Conservation (phyloP, 2,797 vertebrate genomes). For the Babyrousa celebensis region DNA sequence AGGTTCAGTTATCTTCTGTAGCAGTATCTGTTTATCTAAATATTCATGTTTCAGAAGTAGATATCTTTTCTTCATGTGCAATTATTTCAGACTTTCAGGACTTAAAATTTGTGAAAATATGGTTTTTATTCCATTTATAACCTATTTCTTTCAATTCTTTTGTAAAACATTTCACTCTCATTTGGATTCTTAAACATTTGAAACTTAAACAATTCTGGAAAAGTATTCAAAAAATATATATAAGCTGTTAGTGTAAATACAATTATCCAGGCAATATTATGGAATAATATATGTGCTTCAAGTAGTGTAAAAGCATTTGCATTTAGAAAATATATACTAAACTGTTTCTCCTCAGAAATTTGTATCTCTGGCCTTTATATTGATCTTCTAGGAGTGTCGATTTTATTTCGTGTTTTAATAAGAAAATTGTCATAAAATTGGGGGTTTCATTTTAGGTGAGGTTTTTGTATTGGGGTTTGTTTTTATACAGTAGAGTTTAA, state of each 20-base stretch:
- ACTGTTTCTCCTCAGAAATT: conserved; percentile 34
- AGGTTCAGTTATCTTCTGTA: background rate
- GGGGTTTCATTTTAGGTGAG: conserved; percentile 86
- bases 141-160: conserved; percentile 46
- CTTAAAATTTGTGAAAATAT: conserved; percentile 33
- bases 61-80: background rate
- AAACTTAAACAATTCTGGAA: conserved; percentile 57
- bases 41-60: background rate
- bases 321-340: conserved; percentile 63
- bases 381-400: background rate
- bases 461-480: conserved; percentile 81
- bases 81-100: conserved; percentile 54
- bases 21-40: background rate
- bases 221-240: conserved; percentile 36
- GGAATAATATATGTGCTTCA: conserved; percentile 36
- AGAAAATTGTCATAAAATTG: conserved; percentile 56
- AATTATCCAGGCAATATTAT: background rate
- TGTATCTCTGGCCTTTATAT: conserved; percentile 5
- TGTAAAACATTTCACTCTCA: conserved; percentile 2
- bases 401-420: conserved; percentile 71
- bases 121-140: background rate
- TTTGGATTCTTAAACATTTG: conserved; percentile 4
- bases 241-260: conserved; percentile 19
- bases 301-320: conserved; percentile 23
- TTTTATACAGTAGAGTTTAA: conserved; percentile 76